These are phyloP conservation scores for Rhadina sibilatrix DNA, from an alignment of 2,113 vertebrate genomes.

Conservation along the genomic window DNA sequence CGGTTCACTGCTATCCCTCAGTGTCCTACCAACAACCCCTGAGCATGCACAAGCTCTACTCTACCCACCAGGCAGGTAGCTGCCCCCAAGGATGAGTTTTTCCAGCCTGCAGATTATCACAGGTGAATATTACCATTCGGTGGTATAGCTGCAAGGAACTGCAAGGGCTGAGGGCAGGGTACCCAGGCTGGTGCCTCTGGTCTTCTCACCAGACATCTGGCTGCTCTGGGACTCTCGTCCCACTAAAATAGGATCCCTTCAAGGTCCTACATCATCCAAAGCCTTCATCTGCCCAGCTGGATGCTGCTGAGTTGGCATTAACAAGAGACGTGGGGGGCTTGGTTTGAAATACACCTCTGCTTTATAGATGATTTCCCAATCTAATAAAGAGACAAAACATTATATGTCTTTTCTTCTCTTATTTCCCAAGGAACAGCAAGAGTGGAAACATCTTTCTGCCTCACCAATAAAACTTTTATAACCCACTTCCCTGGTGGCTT, in stretches of 20 bases:
- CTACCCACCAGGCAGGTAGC: background rate
- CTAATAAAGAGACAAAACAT: slow-evolving; percentile 27
- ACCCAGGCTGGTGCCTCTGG: background rate
- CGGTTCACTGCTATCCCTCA: background rate
- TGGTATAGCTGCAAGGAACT: background rate
- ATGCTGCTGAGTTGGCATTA: background rate
- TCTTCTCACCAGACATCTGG: background rate
- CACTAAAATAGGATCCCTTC: background rate
- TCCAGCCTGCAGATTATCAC: background rate
- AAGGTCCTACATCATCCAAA: background rate
- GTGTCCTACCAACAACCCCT: background rate
- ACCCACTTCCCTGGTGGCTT: background rate
- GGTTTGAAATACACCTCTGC: background rate
- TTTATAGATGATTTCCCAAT: slow-evolving; percentile 14
- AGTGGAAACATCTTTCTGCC: slow-evolving; percentile 13
- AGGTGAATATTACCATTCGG: background rate
- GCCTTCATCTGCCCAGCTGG: accelerated
- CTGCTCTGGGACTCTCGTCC: background rate
- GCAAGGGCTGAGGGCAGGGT: background rate
- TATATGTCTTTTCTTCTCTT: background rate
- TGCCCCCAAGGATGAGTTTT: background rate
- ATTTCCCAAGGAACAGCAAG: slow-evolving; percentile 48
- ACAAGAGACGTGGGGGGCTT: background rate
- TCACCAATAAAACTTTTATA: slow-evolving; percentile 42
- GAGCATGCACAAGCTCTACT: background rate